Percentiles rank a stretch among this genome's conserved stretches.
phyloP scores from a whole-genome alignment of 35 echinoderm and acorn worm genomes.

The Acanthaster planci region DNA sequence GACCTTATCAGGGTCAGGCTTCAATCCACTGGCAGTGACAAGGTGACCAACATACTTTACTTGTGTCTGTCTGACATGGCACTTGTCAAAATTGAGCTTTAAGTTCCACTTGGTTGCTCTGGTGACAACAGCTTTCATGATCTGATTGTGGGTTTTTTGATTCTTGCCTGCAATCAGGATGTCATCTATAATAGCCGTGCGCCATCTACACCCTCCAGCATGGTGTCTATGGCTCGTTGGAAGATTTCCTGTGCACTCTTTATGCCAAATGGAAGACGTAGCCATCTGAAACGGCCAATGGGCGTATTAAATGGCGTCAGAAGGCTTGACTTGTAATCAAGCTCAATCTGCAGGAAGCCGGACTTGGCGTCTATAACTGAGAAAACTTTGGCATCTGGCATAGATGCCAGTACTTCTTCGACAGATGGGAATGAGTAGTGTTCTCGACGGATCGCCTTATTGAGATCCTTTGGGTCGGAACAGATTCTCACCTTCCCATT shows the following conservation, averaged over 20 bases:
- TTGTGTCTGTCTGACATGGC: slow-evolving; percentile 56
- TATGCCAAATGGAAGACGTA: slow-evolving; percentile 75
- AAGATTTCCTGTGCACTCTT: slow-evolving; percentile 74
- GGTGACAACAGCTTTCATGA: slow-evolving; percentile 46
- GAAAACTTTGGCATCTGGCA: slow-evolving; percentile 66
- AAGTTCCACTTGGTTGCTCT: slow-evolving; percentile 77
- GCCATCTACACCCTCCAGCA: slow-evolving; percentile 51
- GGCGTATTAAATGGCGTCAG: slow-evolving; percentile 76
- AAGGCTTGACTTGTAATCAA: slow-evolving; percentile 65
- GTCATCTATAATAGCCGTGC: slow-evolving; percentile 69
- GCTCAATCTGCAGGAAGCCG: slow-evolving; percentile 55
- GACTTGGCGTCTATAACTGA: slow-evolving; percentile 68
- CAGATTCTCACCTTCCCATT: slow-evolving; percentile 59
- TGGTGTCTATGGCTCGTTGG: slow-evolving; percentile 64
- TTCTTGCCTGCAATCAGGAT: slow-evolving; percentile 57
- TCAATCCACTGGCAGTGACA: slow-evolving; percentile 22
- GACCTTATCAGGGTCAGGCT: slow-evolving; percentile 61
- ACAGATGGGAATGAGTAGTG: slow-evolving; percentile 66
- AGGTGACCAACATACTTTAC: slow-evolving; percentile 88
- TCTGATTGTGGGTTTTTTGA: slow-evolving; percentile 32
- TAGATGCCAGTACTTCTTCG: slow-evolving; percentile 64
- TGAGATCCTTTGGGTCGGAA: slow-evolving; percentile 64
- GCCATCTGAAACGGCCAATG: slow-evolving; percentile 63
- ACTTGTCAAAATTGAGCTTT: slow-evolving; percentile 66
- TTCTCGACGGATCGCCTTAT: slow-evolving; percentile 42